Base-by-base conservation (phyloP, 2,797 vertebrate species). In the Enoplosus armatus region DNA sequence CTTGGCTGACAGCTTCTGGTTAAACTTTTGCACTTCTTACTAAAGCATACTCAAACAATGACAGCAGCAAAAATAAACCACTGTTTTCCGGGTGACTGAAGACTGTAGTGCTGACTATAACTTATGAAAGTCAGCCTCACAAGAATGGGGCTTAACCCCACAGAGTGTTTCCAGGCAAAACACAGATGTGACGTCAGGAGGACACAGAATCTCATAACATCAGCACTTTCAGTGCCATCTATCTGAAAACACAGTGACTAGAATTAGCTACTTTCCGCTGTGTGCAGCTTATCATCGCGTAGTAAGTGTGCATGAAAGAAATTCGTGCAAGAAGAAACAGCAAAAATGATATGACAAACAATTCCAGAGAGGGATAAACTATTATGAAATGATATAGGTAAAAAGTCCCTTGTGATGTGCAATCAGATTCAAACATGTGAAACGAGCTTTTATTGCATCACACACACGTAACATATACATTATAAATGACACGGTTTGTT, bases 151-250 rank as follows among this genome's bases (percentile, higher is more conserved):
- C 68, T 78, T 74, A 87, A 91, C 86, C 86, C 77, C 66, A 39
- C 73, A 75, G 20, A 78, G 33, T 33, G 79, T 91, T 91, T 91
- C 90, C 89, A 85, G 72, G 76, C 77, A 86, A 75, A 83, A 82
- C 79, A 73, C 10, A 64, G 26, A 51, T 33, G 75, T 89, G 85
- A 89, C 76, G 79, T 90, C 79, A 83, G 85, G 26, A 63, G 8
- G 27, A 53, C 48, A 15, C n/a, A 0, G 29, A 76, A 84, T 77
- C 18, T 70, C 15, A 24, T 18, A 53, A 1, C 71, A 77, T 90
- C 88, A 87, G 87, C 88, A 72, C 69, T 87, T 89, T 77, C 75
- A 82, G 2, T 60, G 31, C 18, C 14, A 64, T 74, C 37, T 27
- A 39, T 54, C 43, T 64, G 62, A 79, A 53, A 70, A 59, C 31